Base-by-base conservation (phyloP, 2,113 vertebrate genomes). In the Hippotragus niger region DNA sequence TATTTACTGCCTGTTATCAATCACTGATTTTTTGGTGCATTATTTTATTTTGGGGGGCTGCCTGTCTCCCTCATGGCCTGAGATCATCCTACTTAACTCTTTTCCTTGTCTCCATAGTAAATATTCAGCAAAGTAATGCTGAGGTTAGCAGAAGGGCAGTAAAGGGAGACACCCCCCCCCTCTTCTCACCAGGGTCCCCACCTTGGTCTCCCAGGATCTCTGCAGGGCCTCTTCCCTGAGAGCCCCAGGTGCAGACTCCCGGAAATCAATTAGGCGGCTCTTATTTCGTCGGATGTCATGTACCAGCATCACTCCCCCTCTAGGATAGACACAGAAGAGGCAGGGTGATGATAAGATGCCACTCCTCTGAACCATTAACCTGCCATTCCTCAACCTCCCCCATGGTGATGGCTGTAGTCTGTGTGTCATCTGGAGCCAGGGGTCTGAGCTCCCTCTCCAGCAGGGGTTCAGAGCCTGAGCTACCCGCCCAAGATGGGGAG, bases 271-370 rank as follows among this genome's bases (percentile, higher is more conserved):
- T 86, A 99, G 98, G 93, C 99, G 99, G 94, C 99, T 99, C 98
- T 99, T 98, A 91, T 99, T 99, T 96, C 99, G 99, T 29, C 99
- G 99, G 97, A 99, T 99, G 98, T 99, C 98, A 1, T 99, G 99
- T 88, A 99, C 98, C 98, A 99, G 98, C 99, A 99, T 99, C 91
- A 99, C 99, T 2, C 99, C 99, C 0, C 99, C 99, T 3, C 99
- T 99, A 98, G 52, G 67, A 95, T 15, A 96, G 50, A 98, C 83
- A 97, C 8, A 81, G 82, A 94, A 76, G 13, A n/a, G 40, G 31
- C 15, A 80, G 57, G 8, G 57, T 57, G 36, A 58, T 16, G 78
- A 0, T 14, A 82, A 64, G 91, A 60, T 76, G 6, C 10, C 33
- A 80, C 11, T 29, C 13, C 52, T 36, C 40, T 55, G 76, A 82